Base-by-base conservation (phyloP, 2,113 vertebrate species). In the Saccopteryx bilineata region DNA sequence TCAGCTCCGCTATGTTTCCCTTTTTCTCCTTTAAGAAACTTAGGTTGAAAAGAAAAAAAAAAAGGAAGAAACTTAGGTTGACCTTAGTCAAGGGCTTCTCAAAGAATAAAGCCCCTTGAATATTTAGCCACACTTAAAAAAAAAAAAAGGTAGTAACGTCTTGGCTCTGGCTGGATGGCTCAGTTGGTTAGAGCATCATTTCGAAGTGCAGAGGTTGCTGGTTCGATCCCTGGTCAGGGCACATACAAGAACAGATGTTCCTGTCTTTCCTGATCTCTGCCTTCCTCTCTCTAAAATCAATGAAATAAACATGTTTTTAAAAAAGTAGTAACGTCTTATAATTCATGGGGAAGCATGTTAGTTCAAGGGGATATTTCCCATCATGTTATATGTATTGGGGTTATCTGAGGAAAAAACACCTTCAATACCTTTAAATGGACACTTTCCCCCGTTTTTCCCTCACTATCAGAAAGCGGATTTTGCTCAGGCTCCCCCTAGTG, bases 61-160 rank as follows among this genome's bases (percentile, higher is more conserved):
- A 39, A 39, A 39, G 39, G 39, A 54, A 66, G 60, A 96, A 33
- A 85, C 52, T 80, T 74, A 87, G n/a, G 11, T 88, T 91, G 46
- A 48, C n/a, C 60, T 80, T 1, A 75, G 28, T 65, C 63, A 87
- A 63, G 56, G 48, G 8, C 15, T 76, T 78, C 63, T 54, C 23
- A 21, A 91, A 87, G 15, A 90, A 82, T 54, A 33, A 86, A 96
- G 19, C 63, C 54, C 31, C 21, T 95, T 93, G 82, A 63, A 93
- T 87, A 9, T 92, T 89, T 54, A 90, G 75, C 17, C 65, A 80
- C 17, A 82, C 15, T 48, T 39, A 39, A 39, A 39, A 39, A 39
- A 39, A 39, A 39, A 39, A 39, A 39, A 39, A 39, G 39, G 39
- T 39, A 39, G 39, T 39, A 39, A 39, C 39, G 39, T 39, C 39